Percentiles rank a stretch among this genome's conserved stretches.
phyloP scores from a whole-genome alignment of 2,888 invertebrate genomes.

The Hypomecis punctinalis region DNA sequence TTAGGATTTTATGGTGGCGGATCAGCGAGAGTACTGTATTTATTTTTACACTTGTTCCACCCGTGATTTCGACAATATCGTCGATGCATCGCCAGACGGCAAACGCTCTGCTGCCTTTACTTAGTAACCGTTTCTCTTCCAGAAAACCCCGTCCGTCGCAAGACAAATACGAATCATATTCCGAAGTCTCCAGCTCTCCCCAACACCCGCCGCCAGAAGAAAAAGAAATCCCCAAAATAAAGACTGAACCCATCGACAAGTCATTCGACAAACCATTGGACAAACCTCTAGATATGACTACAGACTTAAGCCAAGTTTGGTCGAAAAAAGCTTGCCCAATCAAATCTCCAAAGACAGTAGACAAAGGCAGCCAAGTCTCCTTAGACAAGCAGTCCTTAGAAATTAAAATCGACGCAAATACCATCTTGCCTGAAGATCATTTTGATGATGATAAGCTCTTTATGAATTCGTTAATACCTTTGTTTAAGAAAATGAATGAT shows the following conservation, averaged over 20 bases:
- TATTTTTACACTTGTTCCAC: too few species aligned
- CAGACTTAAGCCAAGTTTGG: constrained; percentile 2
- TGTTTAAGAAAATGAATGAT: constrained; percentile 79
- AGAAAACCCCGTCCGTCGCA: constrained; percentile 77
- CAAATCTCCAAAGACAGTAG: constrained; percentile 55
- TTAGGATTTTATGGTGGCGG: too few species aligned
- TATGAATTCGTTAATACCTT: constrained; percentile 75
- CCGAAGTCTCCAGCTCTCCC: constrained; percentile 76
- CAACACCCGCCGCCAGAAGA: constrained; percentile 72
- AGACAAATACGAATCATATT: constrained; percentile 77
- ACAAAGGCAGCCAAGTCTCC: constrained; percentile 67
- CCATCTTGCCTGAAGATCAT: constrained; percentile 75
- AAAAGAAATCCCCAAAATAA: constrained; percentile 57
- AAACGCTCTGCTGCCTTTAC: too few species aligned
- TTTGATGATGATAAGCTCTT: constrained; percentile 77
- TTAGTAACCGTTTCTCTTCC: constrained; percentile 34
- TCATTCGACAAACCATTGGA: constrained; percentile 52
- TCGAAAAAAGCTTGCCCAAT: constrained; percentile 63
- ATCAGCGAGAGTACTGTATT: too few species aligned
- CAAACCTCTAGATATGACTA: constrained; percentile 60
- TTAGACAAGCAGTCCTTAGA: constrained; percentile 63
- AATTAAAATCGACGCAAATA: constrained; percentile 75
- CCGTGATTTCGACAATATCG: too few species aligned
- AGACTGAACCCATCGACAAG: constrained; percentile 60
- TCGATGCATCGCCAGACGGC: too few species aligned